These are phyloP conservation scores for Rhagologus leucostigma DNA, from an alignment of 2,113 vertebrate species.

Conservation along the genomic window DNA sequence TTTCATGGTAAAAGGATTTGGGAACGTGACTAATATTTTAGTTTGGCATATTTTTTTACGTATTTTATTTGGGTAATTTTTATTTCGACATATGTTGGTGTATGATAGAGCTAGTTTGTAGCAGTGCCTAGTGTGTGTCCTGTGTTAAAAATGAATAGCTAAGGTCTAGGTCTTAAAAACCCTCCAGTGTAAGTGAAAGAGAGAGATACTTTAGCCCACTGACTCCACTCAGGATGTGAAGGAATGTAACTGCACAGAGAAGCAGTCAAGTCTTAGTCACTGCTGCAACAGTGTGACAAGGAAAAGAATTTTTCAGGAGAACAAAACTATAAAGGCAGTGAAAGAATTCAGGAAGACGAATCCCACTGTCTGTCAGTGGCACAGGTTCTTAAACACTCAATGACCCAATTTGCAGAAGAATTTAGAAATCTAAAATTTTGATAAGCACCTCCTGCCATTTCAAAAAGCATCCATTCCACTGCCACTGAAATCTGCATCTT, in stretches of 20 bases:
- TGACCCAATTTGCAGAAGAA: constrained; percentile 12
- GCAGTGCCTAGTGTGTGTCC: not conserved
- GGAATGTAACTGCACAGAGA: not conserved
- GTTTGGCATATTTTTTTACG: not conserved
- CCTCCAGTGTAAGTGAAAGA: not conserved
- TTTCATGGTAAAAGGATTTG: not conserved
- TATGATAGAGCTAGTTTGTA: not conserved
- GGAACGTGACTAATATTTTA: not conserved
- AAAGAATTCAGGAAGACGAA: not conserved
- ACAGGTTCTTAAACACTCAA: not conserved
- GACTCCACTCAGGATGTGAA: not conserved
- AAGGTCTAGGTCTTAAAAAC: not conserved
- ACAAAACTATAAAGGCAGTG: not conserved
- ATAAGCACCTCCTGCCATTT: constrained; percentile 32
- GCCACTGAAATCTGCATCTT: not conserved
- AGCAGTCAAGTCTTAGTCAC: not conserved
- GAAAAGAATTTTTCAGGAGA: not conserved
- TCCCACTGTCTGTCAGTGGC: not conserved
- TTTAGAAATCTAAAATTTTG: constrained; percentile 54
- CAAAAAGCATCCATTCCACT: not conserved
- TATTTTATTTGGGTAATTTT: not conserved
- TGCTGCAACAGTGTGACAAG: not conserved
- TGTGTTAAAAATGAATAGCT: not conserved
- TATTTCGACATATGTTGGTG: not conserved
- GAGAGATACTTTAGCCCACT: not conserved